Evolutionary conservation across 1,140 invertebrate genomes (phyloP).

Genomic region (Drosophila pachea): DNA sequence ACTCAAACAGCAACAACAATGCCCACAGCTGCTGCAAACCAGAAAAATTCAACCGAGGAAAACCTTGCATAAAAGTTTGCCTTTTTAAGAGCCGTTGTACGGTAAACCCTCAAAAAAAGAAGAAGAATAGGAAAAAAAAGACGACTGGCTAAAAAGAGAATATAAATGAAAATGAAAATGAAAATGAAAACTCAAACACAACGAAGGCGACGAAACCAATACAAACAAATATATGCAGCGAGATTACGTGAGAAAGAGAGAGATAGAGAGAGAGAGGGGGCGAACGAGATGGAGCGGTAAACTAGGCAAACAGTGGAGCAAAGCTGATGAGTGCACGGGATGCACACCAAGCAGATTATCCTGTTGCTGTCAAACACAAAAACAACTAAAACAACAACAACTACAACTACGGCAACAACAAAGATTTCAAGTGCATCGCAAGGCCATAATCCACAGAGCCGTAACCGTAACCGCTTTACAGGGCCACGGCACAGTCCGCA

Average conservation of each 20-base stretch:
- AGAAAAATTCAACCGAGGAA: conserved; percentile 35
- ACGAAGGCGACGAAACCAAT: conserved; percentile 35
- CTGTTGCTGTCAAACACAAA: conserved; percentile 42
- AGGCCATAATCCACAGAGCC: conserved; percentile 39
- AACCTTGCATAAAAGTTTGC: conserved; percentile 21
- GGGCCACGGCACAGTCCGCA: conserved; percentile 32
- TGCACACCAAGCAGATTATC: conserved; percentile 45
- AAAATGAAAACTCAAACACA: conserved; percentile 22
- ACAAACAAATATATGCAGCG: conserved; percentile 13
- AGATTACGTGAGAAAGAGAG: not conserved
- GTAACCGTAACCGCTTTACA: conserved; percentile 43
- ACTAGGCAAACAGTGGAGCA: conserved; percentile 1
- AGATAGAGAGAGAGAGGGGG: not conserved
- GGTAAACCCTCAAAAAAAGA: conserved; percentile 3
- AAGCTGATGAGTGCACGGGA: conserved; percentile 36
- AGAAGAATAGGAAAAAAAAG: not conserved
- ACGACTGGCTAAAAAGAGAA: not conserved
- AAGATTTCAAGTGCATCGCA: conserved; percentile 44
- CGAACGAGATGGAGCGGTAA: not conserved
- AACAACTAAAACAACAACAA: conserved; percentile 6
- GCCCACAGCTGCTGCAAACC: conserved; percentile 5
- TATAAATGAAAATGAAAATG: conserved; percentile 12
- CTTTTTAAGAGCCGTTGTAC: not conserved
- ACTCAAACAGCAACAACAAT: not conserved
- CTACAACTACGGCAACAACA: conserved; percentile 17